These are phyloP conservation scores for Hemichromis elongatus DNA, from an alignment of 2,113 vertebrate species.

Conservation along the genomic window DNA sequence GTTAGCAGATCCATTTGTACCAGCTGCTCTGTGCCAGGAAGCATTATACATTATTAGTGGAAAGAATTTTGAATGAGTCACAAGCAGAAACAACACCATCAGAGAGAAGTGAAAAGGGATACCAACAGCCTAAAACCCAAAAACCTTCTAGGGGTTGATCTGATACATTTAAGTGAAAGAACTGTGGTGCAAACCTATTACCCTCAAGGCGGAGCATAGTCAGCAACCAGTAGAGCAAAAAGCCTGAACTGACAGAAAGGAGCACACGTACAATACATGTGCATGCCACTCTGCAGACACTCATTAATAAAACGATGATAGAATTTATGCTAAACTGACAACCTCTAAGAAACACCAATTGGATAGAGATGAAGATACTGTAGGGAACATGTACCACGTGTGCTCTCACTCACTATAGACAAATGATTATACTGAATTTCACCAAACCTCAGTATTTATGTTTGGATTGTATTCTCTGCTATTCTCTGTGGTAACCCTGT, in stretches of 20 bases:
- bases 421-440: neutral
- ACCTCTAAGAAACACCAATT: neutral
- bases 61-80: slow-evolving; percentile 47
- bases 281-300: neutral
- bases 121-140: neutral
- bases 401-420: neutral
- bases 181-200: neutral
- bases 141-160: neutral
- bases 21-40: slow-evolving; percentile 13
- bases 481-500: neutral
- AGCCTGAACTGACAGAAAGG: neutral
- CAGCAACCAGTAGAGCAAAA: neutral
- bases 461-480: neutral
- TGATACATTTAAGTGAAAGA: neutral
- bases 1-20: neutral
- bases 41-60: slow-evolving; percentile 34
- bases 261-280: neutral
- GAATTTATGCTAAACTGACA: neutral
- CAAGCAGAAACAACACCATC: neutral
- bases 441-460: neutral
- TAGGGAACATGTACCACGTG: neutral
- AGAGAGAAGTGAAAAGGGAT: neutral
- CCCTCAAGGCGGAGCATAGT: neutral
- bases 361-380: neutral
- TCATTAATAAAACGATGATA: neutral